Percentiles rank a stretch among this genome's conserved stretches.
Evolutionary conservation across 2,797 vertebrate species (phyloP).

Genomic region (Toxotes lorentzi): DNA sequence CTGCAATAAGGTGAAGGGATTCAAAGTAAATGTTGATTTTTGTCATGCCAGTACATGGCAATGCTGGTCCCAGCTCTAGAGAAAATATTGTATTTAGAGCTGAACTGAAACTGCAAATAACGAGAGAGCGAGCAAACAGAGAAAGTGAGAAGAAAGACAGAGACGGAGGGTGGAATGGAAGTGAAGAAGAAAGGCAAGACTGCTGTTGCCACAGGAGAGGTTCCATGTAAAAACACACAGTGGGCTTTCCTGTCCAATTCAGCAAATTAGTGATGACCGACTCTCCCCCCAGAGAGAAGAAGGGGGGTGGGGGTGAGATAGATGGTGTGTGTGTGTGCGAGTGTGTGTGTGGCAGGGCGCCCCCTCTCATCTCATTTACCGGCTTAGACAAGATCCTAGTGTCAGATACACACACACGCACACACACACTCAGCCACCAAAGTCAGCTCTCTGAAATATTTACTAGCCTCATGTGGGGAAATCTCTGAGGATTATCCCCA

Average conservation of each 20-base stretch:
- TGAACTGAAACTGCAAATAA: conserved; percentile 49
- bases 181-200: conserved; percentile 36
- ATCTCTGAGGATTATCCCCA: conserved; percentile 84
- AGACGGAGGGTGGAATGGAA: conserved; percentile 7
- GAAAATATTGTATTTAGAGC: conserved; percentile 27
- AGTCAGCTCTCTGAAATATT: conserved; percentile 79
- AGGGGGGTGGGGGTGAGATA: background rate
- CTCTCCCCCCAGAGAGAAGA: conserved; percentile 22
- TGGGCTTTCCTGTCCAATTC: conserved; percentile 66
- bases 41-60: conserved; percentile 11
- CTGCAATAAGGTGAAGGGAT: background rate
- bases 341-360: conserved; percentile 17
- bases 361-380: conserved; percentile 77
- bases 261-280: conserved; percentile 60
- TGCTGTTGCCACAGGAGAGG: conserved; percentile 59
- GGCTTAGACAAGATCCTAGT: conserved; percentile 75
- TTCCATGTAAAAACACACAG: conserved; percentile 67
- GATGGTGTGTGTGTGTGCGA: conserved; percentile 11
- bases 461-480: conserved; percentile 82
- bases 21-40: conserved; percentile 41
- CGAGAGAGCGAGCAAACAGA: conserved; percentile 26
- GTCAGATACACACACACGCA: conserved; percentile 58
- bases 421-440: conserved; percentile 34
- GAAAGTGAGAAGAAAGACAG: background rate
- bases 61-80: conserved; percentile 36